phyloP scores from a whole-genome alignment of 2,113 vertebrate genomes.

The Clinocottus analis region DNA sequence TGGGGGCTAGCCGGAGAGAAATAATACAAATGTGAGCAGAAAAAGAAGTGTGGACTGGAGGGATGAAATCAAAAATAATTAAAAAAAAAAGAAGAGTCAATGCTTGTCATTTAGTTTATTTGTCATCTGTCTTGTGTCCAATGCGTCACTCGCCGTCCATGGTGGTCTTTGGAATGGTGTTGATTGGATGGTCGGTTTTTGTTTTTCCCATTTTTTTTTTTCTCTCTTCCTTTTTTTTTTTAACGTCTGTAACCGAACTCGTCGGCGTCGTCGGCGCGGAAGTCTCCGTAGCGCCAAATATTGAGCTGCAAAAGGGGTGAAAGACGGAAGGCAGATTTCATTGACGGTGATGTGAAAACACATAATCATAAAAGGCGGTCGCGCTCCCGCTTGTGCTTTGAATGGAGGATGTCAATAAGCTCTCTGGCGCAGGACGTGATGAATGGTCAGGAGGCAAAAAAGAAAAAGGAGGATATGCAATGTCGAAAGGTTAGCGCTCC shows the following conservation, averaged over 20 bases:
- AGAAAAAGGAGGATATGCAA: background rate
- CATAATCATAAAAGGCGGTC: slow-evolving; percentile 19
- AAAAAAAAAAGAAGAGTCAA: slow-evolving; percentile 49
- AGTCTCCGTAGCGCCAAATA: slow-evolving; percentile 95
- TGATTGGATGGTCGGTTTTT: slow-evolving; percentile 61
- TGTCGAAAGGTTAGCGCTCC: background rate
- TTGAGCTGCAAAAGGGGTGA: slow-evolving; percentile 87
- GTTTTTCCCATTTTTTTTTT: background rate
- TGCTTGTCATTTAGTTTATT: slow-evolving; percentile 72
- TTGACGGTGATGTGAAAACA: slow-evolving; percentile 15
- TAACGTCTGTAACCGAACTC: slow-evolving; percentile 92
- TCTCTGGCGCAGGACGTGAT: slow-evolving; percentile 39
- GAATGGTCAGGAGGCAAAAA: slow-evolving; percentile 37
- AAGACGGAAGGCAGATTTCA: slow-evolving; percentile 28
- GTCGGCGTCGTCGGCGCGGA: slow-evolving; percentile 90
- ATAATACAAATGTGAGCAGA: slow-evolving; percentile 5
- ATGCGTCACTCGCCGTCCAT: slow-evolving; percentile 53
- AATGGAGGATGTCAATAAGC: slow-evolving; percentile 15
- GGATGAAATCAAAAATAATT: slow-evolving; percentile 51
- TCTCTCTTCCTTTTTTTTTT: background rate
- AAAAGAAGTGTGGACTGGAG: slow-evolving; percentile 51
- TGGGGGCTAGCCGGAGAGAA: slow-evolving; percentile 12
- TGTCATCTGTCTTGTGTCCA: slow-evolving; percentile 50
- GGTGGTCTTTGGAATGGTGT: slow-evolving; percentile 79
- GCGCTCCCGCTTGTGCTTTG: slow-evolving; percentile 11